These are phyloP conservation scores for Cancer borealis DNA, from an alignment of 2,888 invertebrate species.

Conservation along the genomic window DNA sequence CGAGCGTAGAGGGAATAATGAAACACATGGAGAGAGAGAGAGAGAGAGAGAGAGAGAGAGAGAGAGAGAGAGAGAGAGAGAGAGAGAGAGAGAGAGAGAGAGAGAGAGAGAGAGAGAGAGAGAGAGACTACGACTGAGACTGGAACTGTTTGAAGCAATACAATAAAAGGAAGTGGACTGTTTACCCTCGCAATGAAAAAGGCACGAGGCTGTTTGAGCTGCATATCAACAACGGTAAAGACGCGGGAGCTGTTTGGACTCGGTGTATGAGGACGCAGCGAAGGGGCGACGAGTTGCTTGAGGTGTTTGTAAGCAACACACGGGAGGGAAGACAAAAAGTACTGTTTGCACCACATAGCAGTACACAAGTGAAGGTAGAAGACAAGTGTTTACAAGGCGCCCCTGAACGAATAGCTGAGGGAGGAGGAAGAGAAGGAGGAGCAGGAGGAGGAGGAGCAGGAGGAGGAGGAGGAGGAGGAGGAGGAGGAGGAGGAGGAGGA, in stretches of 20 bases:
- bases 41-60: conserved; percentile 33
- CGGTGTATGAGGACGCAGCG: conserved; percentile 15
- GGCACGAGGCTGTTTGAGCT: conserved; percentile 3
- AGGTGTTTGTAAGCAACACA: conserved; percentile 28
- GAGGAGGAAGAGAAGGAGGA: background rate
- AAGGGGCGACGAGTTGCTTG: background rate
- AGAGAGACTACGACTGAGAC: background rate
- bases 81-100: conserved; percentile 33
- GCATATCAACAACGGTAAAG: conserved; percentile 12
- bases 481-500: background rate
- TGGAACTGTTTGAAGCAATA: conserved; percentile 12
- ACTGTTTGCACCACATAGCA: background rate
- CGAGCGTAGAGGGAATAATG: conserved; percentile 4
- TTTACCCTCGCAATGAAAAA: conserved; percentile 5
- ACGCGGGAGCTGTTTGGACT: background rate
- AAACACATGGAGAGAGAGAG: background rate
- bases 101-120: conserved; percentile 47
- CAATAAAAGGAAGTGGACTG: conserved; percentile 38
- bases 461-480: background rate
- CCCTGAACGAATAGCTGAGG: background rate
- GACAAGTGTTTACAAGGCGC: background rate
- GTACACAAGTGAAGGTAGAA: background rate
- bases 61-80: conserved; percentile 22
- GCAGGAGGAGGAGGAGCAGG: background rate
- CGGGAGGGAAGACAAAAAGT: background rate